phyloP scores from a whole-genome alignment of 2,113 vertebrate species.

The Carlito syrichta region DNA sequence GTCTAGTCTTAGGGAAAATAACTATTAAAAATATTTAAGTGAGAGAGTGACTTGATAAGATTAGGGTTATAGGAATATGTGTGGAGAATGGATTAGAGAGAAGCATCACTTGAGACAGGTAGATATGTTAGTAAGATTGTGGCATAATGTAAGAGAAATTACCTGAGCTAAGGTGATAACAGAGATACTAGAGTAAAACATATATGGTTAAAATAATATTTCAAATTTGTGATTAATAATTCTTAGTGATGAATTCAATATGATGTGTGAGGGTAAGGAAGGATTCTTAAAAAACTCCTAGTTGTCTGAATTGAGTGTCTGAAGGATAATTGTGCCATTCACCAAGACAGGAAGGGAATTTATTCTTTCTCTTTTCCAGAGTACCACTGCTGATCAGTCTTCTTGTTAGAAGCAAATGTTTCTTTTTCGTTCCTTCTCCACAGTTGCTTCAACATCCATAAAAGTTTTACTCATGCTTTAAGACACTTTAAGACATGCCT shows the following conservation, averaged over 20 bases:
- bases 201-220: not conserved
- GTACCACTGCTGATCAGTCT: not conserved
- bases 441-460: not conserved
- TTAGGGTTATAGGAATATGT: not conserved
- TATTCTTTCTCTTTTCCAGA: not conserved
- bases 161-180: not conserved
- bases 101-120: not conserved
- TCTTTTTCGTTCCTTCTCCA: not conserved
- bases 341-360: not conserved
- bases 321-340: not conserved
- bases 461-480: not conserved
- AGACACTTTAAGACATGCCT: not conserved
- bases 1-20: not conserved
- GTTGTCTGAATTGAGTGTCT: not conserved
- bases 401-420: not conserved
- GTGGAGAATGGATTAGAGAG: not conserved
- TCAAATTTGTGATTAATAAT: not conserved
- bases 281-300: not conserved
- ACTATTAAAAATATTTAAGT: not conserved
- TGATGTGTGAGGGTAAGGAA: not conserved
- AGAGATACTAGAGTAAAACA: not conserved
- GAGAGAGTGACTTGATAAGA: not conserved
- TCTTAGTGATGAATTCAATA: not conserved
- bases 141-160: not conserved
- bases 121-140: not conserved